Percentiles rank a stretch among this genome's conserved stretches.
phyloP scores from a whole-genome alignment of 2,888 invertebrate species.

The Drosophila imparisetae region DNA sequence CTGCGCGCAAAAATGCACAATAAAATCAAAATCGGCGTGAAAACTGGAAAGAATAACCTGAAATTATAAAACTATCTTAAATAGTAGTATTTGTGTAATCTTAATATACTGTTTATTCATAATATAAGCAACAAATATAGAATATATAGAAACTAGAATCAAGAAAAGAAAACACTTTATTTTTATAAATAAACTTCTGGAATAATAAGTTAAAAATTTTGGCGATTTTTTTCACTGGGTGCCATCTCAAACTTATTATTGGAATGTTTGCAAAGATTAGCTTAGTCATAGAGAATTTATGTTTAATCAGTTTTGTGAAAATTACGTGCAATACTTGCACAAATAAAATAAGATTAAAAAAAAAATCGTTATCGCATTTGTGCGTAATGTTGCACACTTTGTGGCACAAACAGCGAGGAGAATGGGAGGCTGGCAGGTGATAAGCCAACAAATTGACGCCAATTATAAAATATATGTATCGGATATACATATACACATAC shows the following conservation, averaged over 20 bases:
- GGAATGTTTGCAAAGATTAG: not conserved
- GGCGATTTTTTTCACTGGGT: no score
- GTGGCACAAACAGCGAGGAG: slow-evolving; percentile 13
- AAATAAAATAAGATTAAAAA: slow-evolving; percentile 19
- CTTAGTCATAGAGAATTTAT: not conserved
- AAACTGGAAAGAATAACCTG: not conserved
- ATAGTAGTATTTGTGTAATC: not conserved
- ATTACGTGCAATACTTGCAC: slow-evolving; percentile 10
- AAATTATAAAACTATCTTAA: not conserved
- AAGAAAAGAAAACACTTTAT: not conserved
- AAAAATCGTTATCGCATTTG: slow-evolving; percentile 42
- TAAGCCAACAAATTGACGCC: slow-evolving; percentile 66
- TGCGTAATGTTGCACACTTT: slow-evolving; percentile 41
- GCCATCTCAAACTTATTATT: not conserved
- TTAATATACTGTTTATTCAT: not conserved
- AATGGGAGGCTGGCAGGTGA: slow-evolving; percentile 21
- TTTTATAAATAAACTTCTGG: not conserved
- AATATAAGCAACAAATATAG: not conserved
- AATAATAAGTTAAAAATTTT: not conserved
- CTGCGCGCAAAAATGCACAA: not conserved
- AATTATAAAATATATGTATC: slow-evolving; percentile 67
- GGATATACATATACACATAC: slow-evolving; percentile 10
- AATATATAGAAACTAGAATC: not conserved
- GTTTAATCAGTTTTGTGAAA: not conserved
- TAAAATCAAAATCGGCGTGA: not conserved